Evolutionary conservation across 2,888 invertebrate genomes (phyloP).

Genomic region (Caenorhabditis uteleia): DNA sequence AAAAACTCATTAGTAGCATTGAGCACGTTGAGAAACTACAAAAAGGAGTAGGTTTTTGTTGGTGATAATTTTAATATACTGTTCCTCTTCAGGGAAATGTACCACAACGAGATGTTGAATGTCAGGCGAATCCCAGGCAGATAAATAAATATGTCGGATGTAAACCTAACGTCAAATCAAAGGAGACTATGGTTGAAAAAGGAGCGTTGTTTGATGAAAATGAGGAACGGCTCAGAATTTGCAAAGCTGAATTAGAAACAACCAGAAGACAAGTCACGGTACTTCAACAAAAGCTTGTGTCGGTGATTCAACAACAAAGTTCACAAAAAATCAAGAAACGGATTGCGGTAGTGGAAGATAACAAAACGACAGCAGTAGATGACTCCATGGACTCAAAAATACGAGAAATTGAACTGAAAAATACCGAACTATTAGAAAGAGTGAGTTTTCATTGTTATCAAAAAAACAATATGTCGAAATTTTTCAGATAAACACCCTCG

Average conservation of each 20-base stretch:
- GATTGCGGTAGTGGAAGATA: slow-evolving; percentile 23
- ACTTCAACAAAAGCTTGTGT: slow-evolving; percentile 60
- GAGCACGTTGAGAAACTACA: slow-evolving; percentile 53
- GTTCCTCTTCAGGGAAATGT: slow-evolving; percentile 48
- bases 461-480: not conserved
- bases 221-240: slow-evolving; percentile 53
- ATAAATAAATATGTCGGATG: slow-evolving; percentile 67
- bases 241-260: slow-evolving; percentile 57
- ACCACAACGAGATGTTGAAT: slow-evolving; percentile 59
- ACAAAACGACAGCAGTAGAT: not conserved
- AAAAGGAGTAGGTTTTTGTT: not conserved
- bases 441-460: slow-evolving; percentile 1
- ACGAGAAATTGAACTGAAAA: slow-evolving; percentile 23
- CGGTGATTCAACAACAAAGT: slow-evolving; percentile 40
- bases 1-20: slow-evolving; percentile 58
- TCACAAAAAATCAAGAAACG: slow-evolving; percentile 29
- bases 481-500: slow-evolving; percentile 32
- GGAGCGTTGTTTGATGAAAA: slow-evolving; percentile 64
- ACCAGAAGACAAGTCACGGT: slow-evolving; percentile 62
- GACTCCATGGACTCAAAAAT: slow-evolving; percentile 12
- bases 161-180: slow-evolving; percentile 53
- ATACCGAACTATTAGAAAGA: slow-evolving; percentile 22
- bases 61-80: not conserved
- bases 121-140: slow-evolving; percentile 60
- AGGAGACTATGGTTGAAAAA: slow-evolving; percentile 59